These are phyloP conservation scores for Platerodrilus igneus DNA, from an alignment of 2,888 invertebrate genomes.

Conservation along the genomic window DNA sequence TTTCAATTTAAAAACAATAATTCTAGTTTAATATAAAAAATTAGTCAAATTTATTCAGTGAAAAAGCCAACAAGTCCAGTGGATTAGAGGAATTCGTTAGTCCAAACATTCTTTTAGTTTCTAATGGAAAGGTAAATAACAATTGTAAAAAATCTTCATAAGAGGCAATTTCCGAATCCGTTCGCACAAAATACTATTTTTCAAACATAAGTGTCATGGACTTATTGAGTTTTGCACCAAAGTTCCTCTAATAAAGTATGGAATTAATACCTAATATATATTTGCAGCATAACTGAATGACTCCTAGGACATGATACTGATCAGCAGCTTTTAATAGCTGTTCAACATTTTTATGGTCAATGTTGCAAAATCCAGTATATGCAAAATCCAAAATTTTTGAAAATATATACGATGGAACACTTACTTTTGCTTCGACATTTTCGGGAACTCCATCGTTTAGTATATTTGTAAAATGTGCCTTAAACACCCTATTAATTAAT, in stretches of 20 bases:
- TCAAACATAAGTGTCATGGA: too few species aligned
- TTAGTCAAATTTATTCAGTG: too few species aligned
- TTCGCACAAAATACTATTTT: too few species aligned
- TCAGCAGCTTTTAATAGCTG: constrained; percentile 66
- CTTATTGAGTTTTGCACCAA: not conserved
- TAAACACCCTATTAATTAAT: too few species aligned
- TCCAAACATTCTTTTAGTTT: too few species aligned
- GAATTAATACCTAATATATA: constrained; percentile 50
- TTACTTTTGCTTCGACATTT: constrained; percentile 57
- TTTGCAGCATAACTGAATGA: constrained; percentile 65
- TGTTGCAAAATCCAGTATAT: constrained; percentile 64
- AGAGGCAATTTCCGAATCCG: too few species aligned
- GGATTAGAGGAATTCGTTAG: too few species aligned
- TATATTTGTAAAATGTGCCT: constrained; percentile 65
- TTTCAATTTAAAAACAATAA: too few species aligned
- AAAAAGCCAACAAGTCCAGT: too few species aligned
- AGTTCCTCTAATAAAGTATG: not conserved
- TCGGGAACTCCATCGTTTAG: constrained; percentile 59
- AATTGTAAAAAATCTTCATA: too few species aligned
- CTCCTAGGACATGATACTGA: constrained; percentile 67
- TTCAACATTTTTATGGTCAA: constrained; percentile 65
- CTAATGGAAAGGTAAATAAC: too few species aligned
- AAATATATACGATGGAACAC: constrained; percentile 58
- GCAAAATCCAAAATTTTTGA: constrained; percentile 67
- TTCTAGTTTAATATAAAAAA: too few species aligned